Percentiles rank a stretch among this genome's conserved stretches.
Evolutionary conservation across 2,888 invertebrate species (phyloP).

Genomic region (Palloptera scutellata): DNA sequence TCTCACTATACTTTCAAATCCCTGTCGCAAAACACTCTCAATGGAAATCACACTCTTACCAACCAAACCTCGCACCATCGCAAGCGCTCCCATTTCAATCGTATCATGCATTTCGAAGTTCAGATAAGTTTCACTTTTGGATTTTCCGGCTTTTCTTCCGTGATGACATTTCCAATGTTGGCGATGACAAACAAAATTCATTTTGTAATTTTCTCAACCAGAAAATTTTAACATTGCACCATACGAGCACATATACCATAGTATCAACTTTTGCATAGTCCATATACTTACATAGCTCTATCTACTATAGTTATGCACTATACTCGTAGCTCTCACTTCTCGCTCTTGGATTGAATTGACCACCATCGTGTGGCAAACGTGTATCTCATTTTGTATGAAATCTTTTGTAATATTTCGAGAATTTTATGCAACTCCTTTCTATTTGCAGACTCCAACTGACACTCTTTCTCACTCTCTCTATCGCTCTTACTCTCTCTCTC

Average conservation of each 20-base stretch:
- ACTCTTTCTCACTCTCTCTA: neutral
- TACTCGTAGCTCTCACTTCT: too few relatives aligned
- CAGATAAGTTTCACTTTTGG: slow-evolving; percentile 57
- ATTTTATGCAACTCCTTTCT: too few relatives aligned
- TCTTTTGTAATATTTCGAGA: too few relatives aligned
- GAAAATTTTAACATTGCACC: neutral
- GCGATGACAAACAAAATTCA: slow-evolving; percentile 50
- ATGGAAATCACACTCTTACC: neutral
- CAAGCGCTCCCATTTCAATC: neutral
- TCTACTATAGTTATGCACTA: too few relatives aligned
- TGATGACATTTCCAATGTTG: slow-evolving; percentile 43
- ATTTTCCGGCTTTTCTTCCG: slow-evolving; percentile 59
- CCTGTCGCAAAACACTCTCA: neutral
- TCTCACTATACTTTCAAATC: neutral
- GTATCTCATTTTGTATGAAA: too few relatives aligned
- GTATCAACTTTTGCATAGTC: neutral
- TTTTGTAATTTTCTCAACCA: slow-evolving; percentile 48
- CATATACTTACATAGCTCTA: too few relatives aligned
- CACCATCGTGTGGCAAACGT: too few relatives aligned
- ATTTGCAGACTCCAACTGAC: too few relatives aligned
- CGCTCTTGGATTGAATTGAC: too few relatives aligned
- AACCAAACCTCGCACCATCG: neutral
- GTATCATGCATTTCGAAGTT: slow-evolving; percentile 35
- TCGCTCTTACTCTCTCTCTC: neutral
- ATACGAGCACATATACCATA: neutral